Evolutionary conservation across 2,888 invertebrate species (phyloP).

Genomic region (Leptopilina syphax): DNA sequence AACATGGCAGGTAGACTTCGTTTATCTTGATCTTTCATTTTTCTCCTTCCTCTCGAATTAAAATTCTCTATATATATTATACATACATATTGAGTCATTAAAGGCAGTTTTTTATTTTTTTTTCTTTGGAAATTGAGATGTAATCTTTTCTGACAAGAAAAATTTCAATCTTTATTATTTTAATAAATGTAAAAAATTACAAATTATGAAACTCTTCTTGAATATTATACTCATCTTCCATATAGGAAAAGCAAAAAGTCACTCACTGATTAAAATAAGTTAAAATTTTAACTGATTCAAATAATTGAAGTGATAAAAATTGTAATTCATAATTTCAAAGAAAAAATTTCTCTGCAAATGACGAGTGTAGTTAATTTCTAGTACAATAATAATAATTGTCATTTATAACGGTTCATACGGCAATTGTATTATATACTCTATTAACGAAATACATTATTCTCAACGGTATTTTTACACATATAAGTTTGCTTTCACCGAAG

Average conservation of each 20-base stretch:
- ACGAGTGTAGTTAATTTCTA: conserved; percentile 26
- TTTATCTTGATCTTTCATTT: conserved; percentile 41
- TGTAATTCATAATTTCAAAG: too few species aligned
- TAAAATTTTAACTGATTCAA: too few species aligned
- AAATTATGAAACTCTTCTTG: too few species aligned
- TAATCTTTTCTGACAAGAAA: background rate
- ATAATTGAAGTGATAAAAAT: too few species aligned
- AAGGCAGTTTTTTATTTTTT: background rate
- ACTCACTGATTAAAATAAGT: too few species aligned
- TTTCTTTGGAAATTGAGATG: background rate
- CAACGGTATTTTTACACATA: conserved; percentile 7
- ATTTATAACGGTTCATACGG: conserved; percentile 47
- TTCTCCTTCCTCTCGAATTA: background rate
- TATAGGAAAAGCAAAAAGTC: too few species aligned
- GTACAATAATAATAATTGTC: background rate
- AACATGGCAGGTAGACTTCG: conserved; percentile 82
- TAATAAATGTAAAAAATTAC: too few species aligned
- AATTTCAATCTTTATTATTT: too few species aligned
- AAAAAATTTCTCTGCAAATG: conserved; percentile 29
- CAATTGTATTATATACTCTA: conserved; percentile 42
- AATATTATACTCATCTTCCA: too few species aligned
- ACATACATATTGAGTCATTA: background rate
- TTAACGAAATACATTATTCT: conserved; percentile 29
- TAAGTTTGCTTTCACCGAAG: conserved; percentile 53
- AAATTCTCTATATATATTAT: background rate